Base-by-base conservation (phyloP, 1,140 invertebrate genomes). In the Drosophila nikananu region DNA sequence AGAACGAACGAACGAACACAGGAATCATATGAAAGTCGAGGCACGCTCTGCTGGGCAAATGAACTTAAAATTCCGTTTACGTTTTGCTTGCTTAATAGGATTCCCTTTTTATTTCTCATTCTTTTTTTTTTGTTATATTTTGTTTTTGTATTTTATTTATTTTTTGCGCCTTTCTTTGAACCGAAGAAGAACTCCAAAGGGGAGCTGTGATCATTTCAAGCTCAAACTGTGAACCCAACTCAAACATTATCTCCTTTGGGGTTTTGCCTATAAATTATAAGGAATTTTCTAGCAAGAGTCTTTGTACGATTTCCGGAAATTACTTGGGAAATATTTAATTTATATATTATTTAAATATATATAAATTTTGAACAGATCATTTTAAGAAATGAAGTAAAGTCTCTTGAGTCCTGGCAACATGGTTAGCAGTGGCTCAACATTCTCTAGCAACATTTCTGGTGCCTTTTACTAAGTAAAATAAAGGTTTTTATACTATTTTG, bases 31-130 rank as follows among this genome's bases (percentile, higher is more conserved):
- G 39, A 72, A 39, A 74, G 67, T 74, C 71, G 68, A 60, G 71
- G 68, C 71, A 74, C 71, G 71, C 71, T 74, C 71, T 61, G 68
- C 70, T 74, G 71, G 74, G 44, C 58, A 70, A 74, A 81, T 80
- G 71, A 87, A 87, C 83, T 82, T 83, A 57, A 86, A 87, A 86
- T 86, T 80, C 83, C 76, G 51, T 41, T 74, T 80, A 83, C 83
- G 79, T 86, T 72, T 87, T 87, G 66, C 62, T 52, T 82, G 77
- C 71, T 70, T 89, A 90, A 90, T 81, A 80, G 79, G 81, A 84
- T 90, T 90, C 81, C 81, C 68, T 87, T 71, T 35, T 71, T 25
- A 68, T 62, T 76, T 81, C 46, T 66, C 39, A 32, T 63, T 71
- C 44, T 46, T 23, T 19, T 17, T 21, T 32, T 37, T 19, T 54